A percentile compares a stretch with the other conserved stretches of the same genome.
Evolutionary conservation across 1,140 invertebrate genomes (phyloP).

Genomic region (Drosophila mauritiana): DNA sequence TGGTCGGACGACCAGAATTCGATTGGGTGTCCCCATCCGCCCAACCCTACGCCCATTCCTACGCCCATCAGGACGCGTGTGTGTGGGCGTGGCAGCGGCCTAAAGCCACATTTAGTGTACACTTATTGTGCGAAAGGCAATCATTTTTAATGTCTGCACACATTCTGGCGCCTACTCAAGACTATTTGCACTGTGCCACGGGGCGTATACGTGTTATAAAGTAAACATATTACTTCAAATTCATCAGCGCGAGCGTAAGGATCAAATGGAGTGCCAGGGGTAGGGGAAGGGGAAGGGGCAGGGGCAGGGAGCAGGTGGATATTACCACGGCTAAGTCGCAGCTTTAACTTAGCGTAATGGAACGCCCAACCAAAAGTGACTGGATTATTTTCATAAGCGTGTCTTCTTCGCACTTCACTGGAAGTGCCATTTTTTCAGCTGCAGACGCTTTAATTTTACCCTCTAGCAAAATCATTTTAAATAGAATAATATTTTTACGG

Average conservation of each 20-base stretch:
- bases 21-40: constrained; percentile 22
- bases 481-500: neutral
- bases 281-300: too few species aligned
- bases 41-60: neutral
- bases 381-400: constrained; percentile 43
- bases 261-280: neutral
- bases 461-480: neutral
- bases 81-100: constrained; percentile 39
- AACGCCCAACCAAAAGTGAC: constrained; percentile 2
- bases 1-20: constrained; percentile 11
- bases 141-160: constrained; percentile 70
- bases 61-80: constrained; percentile 18
- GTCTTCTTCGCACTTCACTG: neutral
- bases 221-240: constrained; percentile 69
- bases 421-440: too few species aligned
- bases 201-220: constrained; percentile 76
- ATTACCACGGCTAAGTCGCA: constrained; percentile 3
- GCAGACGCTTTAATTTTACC: constrained; percentile 1
- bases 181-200: constrained; percentile 61
- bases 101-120: constrained; percentile 67
- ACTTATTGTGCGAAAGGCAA: constrained; percentile 67
- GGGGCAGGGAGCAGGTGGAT: too few species aligned
- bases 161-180: constrained; percentile 47
- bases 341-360: constrained; percentile 43
- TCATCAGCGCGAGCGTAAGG: constrained; percentile 1